Evolutionary conservation across 2,113 vertebrate species (phyloP).

Genomic region (Istiophorus platypterus): DNA sequence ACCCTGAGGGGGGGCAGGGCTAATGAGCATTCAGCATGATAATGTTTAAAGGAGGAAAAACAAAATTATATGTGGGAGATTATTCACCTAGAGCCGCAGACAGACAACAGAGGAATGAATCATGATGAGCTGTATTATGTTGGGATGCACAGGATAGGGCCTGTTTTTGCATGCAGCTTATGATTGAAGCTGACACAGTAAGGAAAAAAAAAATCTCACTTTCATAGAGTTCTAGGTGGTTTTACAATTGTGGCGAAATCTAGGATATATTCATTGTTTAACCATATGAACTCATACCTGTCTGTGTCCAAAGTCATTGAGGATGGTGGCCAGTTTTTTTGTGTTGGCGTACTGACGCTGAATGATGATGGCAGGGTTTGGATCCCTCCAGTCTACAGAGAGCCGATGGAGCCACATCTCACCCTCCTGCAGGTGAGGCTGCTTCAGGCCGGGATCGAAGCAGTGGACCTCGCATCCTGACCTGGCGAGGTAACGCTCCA

Average conservation of each 20-base stretch:
- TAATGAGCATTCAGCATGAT: constrained; percentile 38
- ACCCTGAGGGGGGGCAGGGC: constrained; percentile 24
- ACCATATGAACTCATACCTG: constrained; percentile 82
- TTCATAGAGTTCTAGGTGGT: neutral
- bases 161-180: constrained; percentile 9
- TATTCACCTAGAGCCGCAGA: constrained; percentile 38
- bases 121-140: constrained; percentile 6
- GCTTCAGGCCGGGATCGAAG: constrained; percentile 91
- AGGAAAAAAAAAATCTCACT: neutral
- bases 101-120: constrained; percentile 32
- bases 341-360: constrained; percentile 85
- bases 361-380: constrained; percentile 87
- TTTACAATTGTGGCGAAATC: neutral
- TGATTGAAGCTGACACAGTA: neutral
- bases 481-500: constrained; percentile 87
- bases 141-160: neutral
- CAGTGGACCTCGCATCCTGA: constrained; percentile 93
- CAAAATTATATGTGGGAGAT: constrained; percentile 17
- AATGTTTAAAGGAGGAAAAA: constrained; percentile 42
- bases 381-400: constrained; percentile 94
- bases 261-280: neutral
- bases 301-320: constrained; percentile 94
- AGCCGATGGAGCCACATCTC: constrained; percentile 92
- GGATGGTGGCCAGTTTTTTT: constrained; percentile 91
- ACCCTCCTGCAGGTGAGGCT: constrained; percentile 88